Percentiles rank a stretch among this genome's conserved stretches.
phyloP scores from a whole-genome alignment of 2,797 vertebrate genomes.

The Hemibagrus guttatus region DNA sequence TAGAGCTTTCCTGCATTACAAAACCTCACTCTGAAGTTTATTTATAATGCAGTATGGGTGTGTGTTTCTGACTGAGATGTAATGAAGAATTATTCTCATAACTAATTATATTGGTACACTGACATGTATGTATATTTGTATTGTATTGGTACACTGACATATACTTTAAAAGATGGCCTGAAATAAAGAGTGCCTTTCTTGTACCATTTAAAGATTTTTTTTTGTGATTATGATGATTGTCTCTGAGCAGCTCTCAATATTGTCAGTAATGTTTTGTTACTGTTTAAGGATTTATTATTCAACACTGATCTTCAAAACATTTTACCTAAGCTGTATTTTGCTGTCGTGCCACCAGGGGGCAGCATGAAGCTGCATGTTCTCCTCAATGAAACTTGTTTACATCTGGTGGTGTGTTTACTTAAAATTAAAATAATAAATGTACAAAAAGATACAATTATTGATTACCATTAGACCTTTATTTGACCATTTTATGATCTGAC shows the following conservation, averaged over 20 bases:
- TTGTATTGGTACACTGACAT: not conserved
- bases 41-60: not conserved
- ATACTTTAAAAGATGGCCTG: slow-evolving; percentile 2
- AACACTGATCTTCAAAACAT: not conserved
- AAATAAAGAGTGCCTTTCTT: slow-evolving; percentile 27
- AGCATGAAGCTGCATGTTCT: slow-evolving; percentile 1
- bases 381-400: not conserved
- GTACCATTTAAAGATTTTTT: not conserved
- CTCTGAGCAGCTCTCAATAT: not conserved
- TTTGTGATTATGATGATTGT: not conserved
- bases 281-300: not conserved
- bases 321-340: not conserved
- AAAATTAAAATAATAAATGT: not conserved
- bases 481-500: not conserved
- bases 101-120: not conserved
- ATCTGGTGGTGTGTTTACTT: not conserved
- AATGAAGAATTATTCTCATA: not conserved
- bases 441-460: not conserved
- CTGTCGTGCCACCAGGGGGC: slow-evolving; percentile 20
- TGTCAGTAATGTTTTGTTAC: slow-evolving; percentile 11
- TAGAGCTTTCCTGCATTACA: not conserved
- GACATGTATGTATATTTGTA: not conserved
- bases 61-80: not conserved
- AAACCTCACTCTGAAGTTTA: not conserved
- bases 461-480: not conserved